Base-by-base conservation (phyloP, 2,888 invertebrate species). In the Hydropsyche betteni region DNA sequence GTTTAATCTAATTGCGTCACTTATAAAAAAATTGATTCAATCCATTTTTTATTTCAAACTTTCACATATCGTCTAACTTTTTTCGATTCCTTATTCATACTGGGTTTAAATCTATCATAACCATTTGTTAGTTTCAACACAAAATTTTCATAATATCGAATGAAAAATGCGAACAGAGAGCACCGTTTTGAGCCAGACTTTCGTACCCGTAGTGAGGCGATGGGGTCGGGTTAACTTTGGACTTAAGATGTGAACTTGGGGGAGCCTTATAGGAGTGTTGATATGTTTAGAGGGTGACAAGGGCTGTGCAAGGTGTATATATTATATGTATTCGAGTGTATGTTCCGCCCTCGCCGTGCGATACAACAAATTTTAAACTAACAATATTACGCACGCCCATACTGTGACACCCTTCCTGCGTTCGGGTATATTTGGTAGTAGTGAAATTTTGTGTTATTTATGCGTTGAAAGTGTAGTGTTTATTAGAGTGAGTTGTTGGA, bases 281-380 rank as follows among this genome's bases (percentile, higher is more conserved):
- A 79, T 79, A 79, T 78, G 79, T 79, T 79, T 79, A 79, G 75
- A 68, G 79, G 79, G 79, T 79, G 79, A 78, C 79, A 78, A 76
- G 77, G 75, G 69, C 68, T 70, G 70, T 68, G 53, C 68, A 73
- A 74, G 68, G 61, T 72, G 72, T 72, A 64, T 68, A 36, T 6
- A 2, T 6, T 16, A n/a, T 55, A 55, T 14, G 16, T 55, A n/a
- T 55, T 12, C 2, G 10, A 12, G 8, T 10, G 2, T 14, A 55
- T 16, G 34, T 73, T 72, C 52, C 16, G 34, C 64, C 70, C 52
- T 68, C 72, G 68, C 76, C 74, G 52, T 71, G 71, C 73, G 73
- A 72, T 76, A 69, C 71, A 76, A 77, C 73, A 74, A 72, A 61
- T 72, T 72, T 72, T 61, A 58, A 72, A 58, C 72, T 72, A 72